Evolutionary conservation across 2,888 invertebrate genomes (phyloP).

Genomic region (Dysmachus trigonus): DNA sequence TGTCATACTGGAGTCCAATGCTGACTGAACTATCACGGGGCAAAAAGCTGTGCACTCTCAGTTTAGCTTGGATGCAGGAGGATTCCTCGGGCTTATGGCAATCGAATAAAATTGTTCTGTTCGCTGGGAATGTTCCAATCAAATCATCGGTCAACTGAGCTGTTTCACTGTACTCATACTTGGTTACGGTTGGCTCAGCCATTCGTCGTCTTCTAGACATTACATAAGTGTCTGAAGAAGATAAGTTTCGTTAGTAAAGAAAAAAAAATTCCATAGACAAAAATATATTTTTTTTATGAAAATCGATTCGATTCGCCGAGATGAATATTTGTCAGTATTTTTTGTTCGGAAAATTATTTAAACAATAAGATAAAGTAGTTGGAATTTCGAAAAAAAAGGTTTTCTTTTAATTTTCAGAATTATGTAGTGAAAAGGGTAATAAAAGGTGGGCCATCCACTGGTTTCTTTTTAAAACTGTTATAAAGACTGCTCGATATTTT

Average conservation of each 20-base stretch:
- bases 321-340: too few relatives aligned
- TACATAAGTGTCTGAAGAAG: conserved; percentile 47
- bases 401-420: too few relatives aligned
- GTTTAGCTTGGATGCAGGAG: conserved; percentile 59
- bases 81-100: conserved; percentile 60
- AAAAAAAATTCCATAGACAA: background rate
- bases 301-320: too few relatives aligned
- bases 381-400: too few relatives aligned
- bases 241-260: background rate
- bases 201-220: conserved; percentile 55
- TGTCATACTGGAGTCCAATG: conserved; percentile 58
- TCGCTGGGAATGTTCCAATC: conserved; percentile 59
- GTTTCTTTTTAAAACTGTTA: too few relatives aligned
- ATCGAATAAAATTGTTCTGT: conserved; percentile 64
- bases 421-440: too few relatives aligned
- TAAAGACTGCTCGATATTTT: too few relatives aligned
- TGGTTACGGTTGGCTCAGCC: conserved; percentile 55
- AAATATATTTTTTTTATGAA: too few relatives aligned
- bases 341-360: too few relatives aligned
- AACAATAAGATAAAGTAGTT: too few relatives aligned
- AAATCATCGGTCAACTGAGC: conserved; percentile 58
- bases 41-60: conserved; percentile 59
- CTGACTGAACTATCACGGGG: conserved; percentile 56
- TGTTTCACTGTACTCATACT: conserved; percentile 58
- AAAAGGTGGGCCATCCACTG: too few relatives aligned